Percentiles rank a stretch among this genome's conserved stretches.
These are phyloP conservation scores for Agonum fuliginosum DNA, from an alignment of 2,888 invertebrate species.

Conservation along the genomic window DNA sequence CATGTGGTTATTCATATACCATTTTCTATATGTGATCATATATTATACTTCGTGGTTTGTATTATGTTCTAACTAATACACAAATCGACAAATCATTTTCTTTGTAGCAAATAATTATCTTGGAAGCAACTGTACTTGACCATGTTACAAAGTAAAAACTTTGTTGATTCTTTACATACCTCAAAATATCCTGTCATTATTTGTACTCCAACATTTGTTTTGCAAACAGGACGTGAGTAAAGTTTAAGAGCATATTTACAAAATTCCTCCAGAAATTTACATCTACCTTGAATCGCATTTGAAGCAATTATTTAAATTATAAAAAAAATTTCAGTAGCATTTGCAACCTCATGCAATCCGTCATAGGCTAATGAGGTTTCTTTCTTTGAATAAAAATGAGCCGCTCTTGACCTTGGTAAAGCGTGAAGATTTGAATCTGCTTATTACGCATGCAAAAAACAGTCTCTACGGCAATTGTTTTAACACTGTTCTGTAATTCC, in stretches of 20 bases:
- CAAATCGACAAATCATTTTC: too few species aligned
- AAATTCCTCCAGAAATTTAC: slow-evolving; percentile 9
- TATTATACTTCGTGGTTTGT: too few species aligned
- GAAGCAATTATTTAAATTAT: slow-evolving; percentile 6
- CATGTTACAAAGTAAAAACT: neutral
- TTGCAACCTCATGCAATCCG: neutral
- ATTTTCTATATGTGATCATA: too few species aligned
- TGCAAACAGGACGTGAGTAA: slow-evolving; percentile 5
- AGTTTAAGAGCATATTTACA: slow-evolving; percentile 1
- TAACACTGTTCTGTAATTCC: slow-evolving; percentile 16
- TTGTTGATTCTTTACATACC: neutral
- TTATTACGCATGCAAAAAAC: slow-evolving; percentile 22
- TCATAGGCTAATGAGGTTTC: slow-evolving; percentile 9
- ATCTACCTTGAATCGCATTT: neutral
- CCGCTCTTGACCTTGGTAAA: neutral
- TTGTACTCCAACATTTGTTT: neutral
- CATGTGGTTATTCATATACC: too few species aligned
- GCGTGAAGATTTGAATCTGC: slow-evolving; percentile 24
- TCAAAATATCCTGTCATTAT: neutral
- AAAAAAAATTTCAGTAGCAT: neutral
- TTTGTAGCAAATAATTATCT: too few species aligned
- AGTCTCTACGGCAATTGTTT: slow-evolving; percentile 22
- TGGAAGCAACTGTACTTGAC: too few species aligned
- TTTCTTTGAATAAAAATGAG: slow-evolving; percentile 38
- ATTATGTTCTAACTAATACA: too few species aligned